Evolutionary conservation across 2,888 invertebrate species (phyloP).

Genomic region (Drosophila kambysellisi): DNA sequence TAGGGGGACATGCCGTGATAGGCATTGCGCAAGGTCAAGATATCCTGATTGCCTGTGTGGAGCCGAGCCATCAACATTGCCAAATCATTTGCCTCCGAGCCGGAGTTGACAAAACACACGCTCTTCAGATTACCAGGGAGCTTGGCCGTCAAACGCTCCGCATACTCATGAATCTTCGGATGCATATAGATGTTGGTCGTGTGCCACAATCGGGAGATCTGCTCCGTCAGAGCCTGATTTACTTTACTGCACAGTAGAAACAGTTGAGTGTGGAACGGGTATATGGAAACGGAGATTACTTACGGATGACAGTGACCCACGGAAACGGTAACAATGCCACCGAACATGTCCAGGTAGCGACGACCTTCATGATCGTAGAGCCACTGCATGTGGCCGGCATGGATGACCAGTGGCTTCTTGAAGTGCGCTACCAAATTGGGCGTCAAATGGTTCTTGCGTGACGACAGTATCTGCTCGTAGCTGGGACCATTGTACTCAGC

Average conservation of each 20-base stretch:
- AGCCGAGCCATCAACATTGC: constrained; percentile 94
- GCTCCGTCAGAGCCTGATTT: constrained; percentile 91
- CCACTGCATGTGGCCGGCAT: constrained; percentile 96
- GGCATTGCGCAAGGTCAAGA: constrained; percentile 93
- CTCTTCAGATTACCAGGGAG: constrained; percentile 95
- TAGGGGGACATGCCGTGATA: constrained; percentile 97
- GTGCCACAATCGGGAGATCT: constrained; percentile 94
- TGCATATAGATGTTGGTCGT: constrained; percentile 96
- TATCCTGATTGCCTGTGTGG: constrained; percentile 93
- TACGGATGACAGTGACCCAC: constrained; percentile 99
- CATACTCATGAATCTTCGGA: constrained; percentile 95
- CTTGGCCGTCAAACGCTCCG: constrained; percentile 91
- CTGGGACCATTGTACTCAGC: constrained; percentile 87
- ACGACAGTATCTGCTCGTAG: constrained; percentile 87
- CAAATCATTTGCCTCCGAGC: constrained; percentile 98
- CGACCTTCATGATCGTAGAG: constrained; percentile 94
- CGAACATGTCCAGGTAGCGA: constrained; percentile 97
- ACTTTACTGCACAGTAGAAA: constrained; percentile 89
- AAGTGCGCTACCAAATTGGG: constrained; percentile 91
- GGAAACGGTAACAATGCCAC: constrained; percentile 98
- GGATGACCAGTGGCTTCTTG: constrained; percentile 92
- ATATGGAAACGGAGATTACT: constrained; percentile 84
- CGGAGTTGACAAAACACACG: constrained; percentile 97
- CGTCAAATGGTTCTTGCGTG: constrained; percentile 88
- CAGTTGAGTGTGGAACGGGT: not conserved